Evolutionary conservation across 2,888 invertebrate genomes (phyloP), one percentile per base, ranked within the genome.

Genomic region (Bruchidius siliquastri): DNA sequence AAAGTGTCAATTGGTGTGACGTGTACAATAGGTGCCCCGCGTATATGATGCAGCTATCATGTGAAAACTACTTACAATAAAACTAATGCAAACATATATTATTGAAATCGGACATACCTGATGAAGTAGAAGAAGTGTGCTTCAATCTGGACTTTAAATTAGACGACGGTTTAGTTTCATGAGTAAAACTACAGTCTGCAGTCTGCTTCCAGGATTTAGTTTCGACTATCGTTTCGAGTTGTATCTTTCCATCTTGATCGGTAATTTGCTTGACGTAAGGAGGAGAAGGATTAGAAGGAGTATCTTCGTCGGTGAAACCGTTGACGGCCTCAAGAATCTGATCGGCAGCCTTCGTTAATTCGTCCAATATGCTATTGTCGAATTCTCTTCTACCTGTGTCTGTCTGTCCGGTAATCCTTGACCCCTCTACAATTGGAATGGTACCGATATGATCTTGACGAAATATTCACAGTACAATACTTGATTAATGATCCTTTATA

Each of bases 261-360:
- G 83, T 85, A 73, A 81, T 84, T 71, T 81, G 79, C 74, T 81
- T 82, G n/a, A n/a, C n/a, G n/a, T n/a, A n/a, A n/a, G n/a, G n/a
- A n/a, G n/a, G n/a, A n/a, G n/a, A n/a, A n/a, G n/a, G n/a, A n/a
- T n/a, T n/a, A n/a, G n/a, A n/a, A n/a, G n/a, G n/a, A 69, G 79
- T 82, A 49, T 87, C 86, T 74, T 89, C 90, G 78, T 89, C 89
- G 20, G 88, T 88, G 79, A 87, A 88, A 66, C 87, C 88, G 74
- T 88, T 88, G 21, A 90, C 88, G 22, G 89, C 89, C 86, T 89
- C 82, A 78, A 90, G 82, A 77, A 90, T 90, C 84, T 90, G 88
- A 85, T 90, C 90, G 74, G 90, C 90, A 71, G 89, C 89, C 80
- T 88, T 87, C 20, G 89, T 89, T 80, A 90, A 86, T 83, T 90